A percentile compares a stretch with the other conserved stretches of the same genome.
Conservation (phyloP, 2,888 invertebrate species). For the Hirtodrosophila histrioides region DNA sequence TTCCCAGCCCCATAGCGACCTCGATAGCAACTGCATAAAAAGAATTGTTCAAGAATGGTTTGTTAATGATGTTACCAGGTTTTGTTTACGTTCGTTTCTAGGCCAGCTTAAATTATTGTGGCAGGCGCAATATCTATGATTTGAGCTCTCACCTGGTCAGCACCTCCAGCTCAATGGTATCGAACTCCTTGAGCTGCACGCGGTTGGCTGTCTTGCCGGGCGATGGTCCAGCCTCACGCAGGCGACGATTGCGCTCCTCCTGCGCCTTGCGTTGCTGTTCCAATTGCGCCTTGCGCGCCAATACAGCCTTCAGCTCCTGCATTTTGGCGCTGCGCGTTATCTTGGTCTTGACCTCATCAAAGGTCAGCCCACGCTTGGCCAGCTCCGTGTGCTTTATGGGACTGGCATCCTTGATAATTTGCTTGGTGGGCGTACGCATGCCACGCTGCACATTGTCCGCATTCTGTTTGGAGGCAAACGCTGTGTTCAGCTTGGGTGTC, state of each 20-base stretch:
- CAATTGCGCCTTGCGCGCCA: constrained; percentile 88
- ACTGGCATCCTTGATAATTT: constrained; percentile 83
- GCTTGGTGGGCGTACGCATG: constrained; percentile 82
- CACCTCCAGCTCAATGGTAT: constrained; percentile 91
- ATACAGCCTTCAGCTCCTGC: constrained; percentile 88
- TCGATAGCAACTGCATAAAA: constrained; percentile 65
- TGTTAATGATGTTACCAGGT: constrained; percentile 72
- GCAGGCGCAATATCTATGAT: constrained; percentile 43
- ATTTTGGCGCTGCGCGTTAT: constrained; percentile 89
- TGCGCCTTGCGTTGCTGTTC: constrained; percentile 86
- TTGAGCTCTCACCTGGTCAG: constrained; percentile 87
- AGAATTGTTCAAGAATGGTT: constrained; percentile 36
- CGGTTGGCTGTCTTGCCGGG: constrained; percentile 63
- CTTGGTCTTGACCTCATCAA: constrained; percentile 89
- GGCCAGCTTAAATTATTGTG: constrained; percentile 64
- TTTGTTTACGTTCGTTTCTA: constrained; percentile 69
- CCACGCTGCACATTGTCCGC: constrained; percentile 77
- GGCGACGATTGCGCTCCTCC: constrained; percentile 80
- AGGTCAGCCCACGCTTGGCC: constrained; percentile 86
- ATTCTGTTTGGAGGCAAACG: constrained; percentile 72
- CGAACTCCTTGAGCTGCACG: constrained; percentile 88
- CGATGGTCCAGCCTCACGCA: constrained; percentile 74
- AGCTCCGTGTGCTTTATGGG: constrained; percentile 83
- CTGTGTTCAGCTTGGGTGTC: constrained; percentile 58
- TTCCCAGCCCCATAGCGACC: constrained; percentile 63